These are phyloP conservation scores for Perognathus longimembris DNA, from an alignment of 2,113 vertebrate species.

Conservation along the genomic window DNA sequence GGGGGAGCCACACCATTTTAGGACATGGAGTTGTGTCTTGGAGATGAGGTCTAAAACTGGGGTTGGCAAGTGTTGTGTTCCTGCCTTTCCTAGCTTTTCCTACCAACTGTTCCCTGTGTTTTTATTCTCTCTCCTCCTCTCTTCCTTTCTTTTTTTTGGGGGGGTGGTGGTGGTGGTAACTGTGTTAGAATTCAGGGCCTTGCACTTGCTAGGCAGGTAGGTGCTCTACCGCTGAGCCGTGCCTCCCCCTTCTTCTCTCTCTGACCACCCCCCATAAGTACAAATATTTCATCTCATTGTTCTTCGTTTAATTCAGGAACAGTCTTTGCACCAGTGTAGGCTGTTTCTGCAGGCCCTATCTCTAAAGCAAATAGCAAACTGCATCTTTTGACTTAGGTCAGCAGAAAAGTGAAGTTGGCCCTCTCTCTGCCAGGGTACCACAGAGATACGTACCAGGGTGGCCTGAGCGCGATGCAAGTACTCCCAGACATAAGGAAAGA, in stretches of 20 bases:
- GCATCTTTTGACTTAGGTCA: conserved; percentile 37
- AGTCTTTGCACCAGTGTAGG: conserved; percentile 61
- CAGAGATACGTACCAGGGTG: background rate
- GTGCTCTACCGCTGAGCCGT: too few species aligned
- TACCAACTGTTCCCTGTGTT: background rate
- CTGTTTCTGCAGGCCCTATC: conserved; percentile 49
- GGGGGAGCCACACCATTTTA: background rate
- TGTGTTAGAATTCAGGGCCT: too few species aligned
- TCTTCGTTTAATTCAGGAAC: conserved; percentile 61
- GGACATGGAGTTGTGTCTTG: conserved; percentile 16
- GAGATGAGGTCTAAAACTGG: conserved; percentile 55
- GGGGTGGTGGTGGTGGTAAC: too few species aligned
- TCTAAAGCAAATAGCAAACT: conserved; percentile 56
- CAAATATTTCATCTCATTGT: background rate
- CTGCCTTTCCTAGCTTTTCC: conserved; percentile 28
- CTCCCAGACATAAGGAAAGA: conserved; percentile 52
- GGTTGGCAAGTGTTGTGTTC: background rate
- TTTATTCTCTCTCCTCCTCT: background rate
- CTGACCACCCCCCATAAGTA: conserved; percentile 13
- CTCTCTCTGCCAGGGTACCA: conserved; percentile 45
- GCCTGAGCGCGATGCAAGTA: conserved; percentile 30
- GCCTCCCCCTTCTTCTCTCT: background rate
- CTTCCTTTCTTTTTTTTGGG: too few species aligned
- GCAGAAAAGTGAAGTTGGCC: conserved; percentile 24
- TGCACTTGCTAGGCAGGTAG: too few species aligned